Conservation (phyloP, 2,113 vertebrate genomes). For the Cryptotis parvus region DNA sequence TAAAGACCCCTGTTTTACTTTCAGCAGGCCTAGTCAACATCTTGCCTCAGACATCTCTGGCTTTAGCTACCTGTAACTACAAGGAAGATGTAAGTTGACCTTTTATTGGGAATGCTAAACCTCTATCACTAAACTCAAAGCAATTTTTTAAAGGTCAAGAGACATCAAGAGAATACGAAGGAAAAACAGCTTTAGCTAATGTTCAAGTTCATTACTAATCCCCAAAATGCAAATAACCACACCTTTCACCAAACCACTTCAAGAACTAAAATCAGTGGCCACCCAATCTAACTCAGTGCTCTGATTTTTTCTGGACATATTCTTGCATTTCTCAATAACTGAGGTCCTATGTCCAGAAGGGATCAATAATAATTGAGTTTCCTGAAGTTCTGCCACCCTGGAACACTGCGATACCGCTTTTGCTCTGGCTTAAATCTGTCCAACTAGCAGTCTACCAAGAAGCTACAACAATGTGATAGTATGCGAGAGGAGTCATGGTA, state of each 20-base stretch:
- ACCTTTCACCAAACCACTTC: neutral
- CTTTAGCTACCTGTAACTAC: neutral
- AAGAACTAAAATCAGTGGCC: neutral
- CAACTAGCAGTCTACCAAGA: neutral
- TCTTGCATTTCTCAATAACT: neutral
- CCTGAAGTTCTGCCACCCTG: neutral
- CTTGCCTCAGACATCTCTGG: no score
- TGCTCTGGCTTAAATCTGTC: neutral
- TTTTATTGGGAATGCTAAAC: neutral
- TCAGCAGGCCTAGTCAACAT: neutral
- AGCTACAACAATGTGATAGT: neutral
- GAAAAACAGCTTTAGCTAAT: neutral
- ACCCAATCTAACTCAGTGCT: neutral
- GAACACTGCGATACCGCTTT: neutral
- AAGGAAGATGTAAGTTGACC: neutral
- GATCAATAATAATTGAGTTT: neutral
- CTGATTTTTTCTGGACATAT: neutral
- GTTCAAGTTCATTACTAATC: neutral
- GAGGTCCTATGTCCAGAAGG: neutral
- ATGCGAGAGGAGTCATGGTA: neutral
- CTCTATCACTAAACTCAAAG: neutral
- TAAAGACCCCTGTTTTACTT: neutral
- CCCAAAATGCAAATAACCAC: neutral
- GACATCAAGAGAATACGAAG: neutral
- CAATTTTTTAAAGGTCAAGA: neutral